Conservation (phyloP, 2,888 invertebrate genomes). For the Synergus gifuensis region DNA sequence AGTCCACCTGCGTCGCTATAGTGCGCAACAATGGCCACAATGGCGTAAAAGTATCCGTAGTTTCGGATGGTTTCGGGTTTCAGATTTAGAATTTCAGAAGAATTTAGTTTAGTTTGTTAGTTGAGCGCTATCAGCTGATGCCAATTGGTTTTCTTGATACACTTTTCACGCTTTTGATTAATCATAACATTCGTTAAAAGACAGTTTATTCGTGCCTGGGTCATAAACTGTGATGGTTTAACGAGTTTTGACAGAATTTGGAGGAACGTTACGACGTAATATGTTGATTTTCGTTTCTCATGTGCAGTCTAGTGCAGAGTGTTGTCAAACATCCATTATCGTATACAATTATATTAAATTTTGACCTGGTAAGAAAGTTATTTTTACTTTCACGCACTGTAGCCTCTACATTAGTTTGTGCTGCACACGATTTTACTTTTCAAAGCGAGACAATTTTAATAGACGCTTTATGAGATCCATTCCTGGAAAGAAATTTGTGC, state of each 20-base stretch:
- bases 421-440: neutral
- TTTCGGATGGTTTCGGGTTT: too few species aligned
- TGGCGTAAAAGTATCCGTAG: too few species aligned
- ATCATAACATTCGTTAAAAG: slow-evolving; percentile 17
- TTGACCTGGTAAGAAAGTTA: slow-evolving; percentile 49
- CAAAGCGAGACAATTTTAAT: neutral
- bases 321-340: slow-evolving; percentile 45
- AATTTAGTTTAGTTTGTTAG: too few species aligned
- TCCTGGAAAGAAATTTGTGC: neutral
- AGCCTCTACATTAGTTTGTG: neutral
- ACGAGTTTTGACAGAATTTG: neutral
- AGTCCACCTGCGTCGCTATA: neutral
- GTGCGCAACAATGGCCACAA: too few species aligned
- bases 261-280: slow-evolving; percentile 43
- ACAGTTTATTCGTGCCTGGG: neutral
- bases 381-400: slow-evolving; percentile 42
- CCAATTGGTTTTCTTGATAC: neutral
- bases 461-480: neutral
- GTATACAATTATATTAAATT: slow-evolving; percentile 50
- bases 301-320: slow-evolving; percentile 37
- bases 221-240: neutral
- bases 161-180: neutral
- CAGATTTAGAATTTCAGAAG: too few species aligned
- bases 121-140: slow-evolving; percentile 1
- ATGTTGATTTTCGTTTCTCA: slow-evolving; percentile 46